Evolutionary conservation across 2,888 invertebrate species (phyloP).

Genomic region (Tetheella fluctuosa): DNA sequence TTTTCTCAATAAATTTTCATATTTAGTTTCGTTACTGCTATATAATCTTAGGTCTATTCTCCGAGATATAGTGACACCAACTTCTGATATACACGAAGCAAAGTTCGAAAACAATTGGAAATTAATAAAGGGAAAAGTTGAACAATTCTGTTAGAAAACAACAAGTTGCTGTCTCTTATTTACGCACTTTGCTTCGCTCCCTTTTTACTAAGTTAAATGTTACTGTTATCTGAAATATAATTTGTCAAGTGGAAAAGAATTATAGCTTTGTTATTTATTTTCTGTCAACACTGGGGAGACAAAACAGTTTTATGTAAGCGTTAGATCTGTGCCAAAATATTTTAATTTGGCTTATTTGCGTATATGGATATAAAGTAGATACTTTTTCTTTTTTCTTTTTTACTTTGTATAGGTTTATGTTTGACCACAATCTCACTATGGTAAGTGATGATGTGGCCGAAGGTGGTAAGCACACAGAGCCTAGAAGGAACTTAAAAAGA

Average conservation of each 20-base stretch:
- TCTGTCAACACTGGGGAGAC: neutral
- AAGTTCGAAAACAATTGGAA: conserved; percentile 6
- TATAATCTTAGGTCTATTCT: neutral
- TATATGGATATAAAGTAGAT: too few species aligned
- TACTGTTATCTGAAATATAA: neutral
- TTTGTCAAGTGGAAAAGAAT: neutral
- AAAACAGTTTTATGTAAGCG: too few species aligned
- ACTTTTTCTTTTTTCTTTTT: too few species aligned
- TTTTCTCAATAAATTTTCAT: too few species aligned
- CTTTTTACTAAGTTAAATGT: conserved; percentile 4
- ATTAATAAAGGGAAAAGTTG: conserved; percentile 4
- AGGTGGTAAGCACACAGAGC: too few species aligned
- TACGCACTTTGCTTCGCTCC: neutral
- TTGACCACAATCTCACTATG: too few species aligned
- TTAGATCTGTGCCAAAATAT: too few species aligned
- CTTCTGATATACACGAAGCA: neutral
- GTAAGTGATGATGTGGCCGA: too few species aligned
- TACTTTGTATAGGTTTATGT: too few species aligned
- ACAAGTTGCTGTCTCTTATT: conserved; percentile 1
- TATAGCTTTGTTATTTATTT: neutral
- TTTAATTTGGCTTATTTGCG: too few species aligned
- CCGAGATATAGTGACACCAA: neutral
- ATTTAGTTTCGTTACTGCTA: too few species aligned
- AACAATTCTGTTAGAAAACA: neutral
- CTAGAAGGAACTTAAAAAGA: too few species aligned